Evolutionary conservation across 2,113 vertebrate genomes (phyloP).

Genomic region (Oriolus oriolus): DNA sequence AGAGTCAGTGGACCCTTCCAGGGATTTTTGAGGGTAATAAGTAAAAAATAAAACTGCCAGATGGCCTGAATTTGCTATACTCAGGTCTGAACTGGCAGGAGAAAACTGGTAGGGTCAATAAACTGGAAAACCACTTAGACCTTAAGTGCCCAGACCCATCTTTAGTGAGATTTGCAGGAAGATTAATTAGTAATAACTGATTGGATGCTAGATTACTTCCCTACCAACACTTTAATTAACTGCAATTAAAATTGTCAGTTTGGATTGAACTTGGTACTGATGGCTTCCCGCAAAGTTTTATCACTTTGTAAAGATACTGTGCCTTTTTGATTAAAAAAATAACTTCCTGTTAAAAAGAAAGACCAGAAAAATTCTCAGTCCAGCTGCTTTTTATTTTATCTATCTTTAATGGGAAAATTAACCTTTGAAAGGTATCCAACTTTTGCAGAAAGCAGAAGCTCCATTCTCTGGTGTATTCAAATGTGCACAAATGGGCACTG

Average conservation of each 20-base stretch:
- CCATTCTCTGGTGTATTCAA: background rate
- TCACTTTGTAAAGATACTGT: background rate
- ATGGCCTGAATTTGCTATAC: background rate
- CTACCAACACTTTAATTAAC: background rate
- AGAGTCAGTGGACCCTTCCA: background rate
- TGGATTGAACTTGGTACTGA: background rate
- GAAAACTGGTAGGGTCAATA: background rate
- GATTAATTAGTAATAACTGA: background rate
- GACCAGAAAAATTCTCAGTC: background rate
- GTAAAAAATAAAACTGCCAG: background rate
- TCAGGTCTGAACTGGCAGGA: background rate
- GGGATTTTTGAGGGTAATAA: background rate
- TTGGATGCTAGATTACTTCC: background rate
- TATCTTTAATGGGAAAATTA: background rate
- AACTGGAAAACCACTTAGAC: background rate
- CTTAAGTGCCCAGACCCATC: background rate
- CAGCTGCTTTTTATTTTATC: slow-evolving; percentile 44
- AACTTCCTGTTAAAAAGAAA: background rate
- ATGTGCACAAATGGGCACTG: background rate
- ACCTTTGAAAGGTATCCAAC: background rate
- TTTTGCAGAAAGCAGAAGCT: background rate
- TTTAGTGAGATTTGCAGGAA: background rate
- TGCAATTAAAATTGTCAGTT: background rate
- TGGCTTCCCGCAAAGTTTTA: background rate
- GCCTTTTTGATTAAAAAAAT: background rate